Percentiles rank a stretch among this genome's conserved stretches.
phyloP scores from a whole-genome alignment of 2,113 vertebrate species.

The Cyphomyrus plagiostoma region DNA sequence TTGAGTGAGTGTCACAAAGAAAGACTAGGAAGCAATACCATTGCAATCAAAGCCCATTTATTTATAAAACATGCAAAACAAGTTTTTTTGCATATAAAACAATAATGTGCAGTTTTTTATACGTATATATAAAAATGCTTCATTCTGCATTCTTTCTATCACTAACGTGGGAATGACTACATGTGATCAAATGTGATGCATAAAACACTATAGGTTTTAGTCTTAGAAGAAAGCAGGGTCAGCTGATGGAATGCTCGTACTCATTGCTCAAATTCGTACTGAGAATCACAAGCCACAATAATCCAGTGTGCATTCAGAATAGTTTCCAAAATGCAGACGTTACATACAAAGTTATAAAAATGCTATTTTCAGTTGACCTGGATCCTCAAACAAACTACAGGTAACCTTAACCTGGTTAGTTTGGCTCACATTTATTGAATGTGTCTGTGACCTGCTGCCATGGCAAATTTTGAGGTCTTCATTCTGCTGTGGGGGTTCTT shows the following conservation, averaged over 20 bases:
- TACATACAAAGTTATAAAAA: constrained; percentile 1
- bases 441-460: neutral
- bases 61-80: constrained; percentile 25
- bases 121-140: constrained; percentile 10
- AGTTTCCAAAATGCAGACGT: neutral
- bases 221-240: neutral
- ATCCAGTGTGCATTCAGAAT: neutral
- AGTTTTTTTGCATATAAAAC: constrained; percentile 15
- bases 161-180: neutral
- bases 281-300: neutral
- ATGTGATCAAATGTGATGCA: neutral
- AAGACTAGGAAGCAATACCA: no score
- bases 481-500: neutral
- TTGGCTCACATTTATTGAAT: neutral
- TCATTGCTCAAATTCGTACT: neutral
- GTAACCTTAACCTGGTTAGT: neutral
- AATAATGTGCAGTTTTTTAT: neutral
- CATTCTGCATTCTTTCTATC: neutral
- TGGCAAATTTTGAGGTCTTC: neutral
- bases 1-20: neutral
- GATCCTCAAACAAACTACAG: neutral
- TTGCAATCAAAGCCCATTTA: constrained; percentile 16
- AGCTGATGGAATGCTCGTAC: neutral
- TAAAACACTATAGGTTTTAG: neutral
- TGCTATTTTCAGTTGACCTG: neutral